These are phyloP conservation scores for Rhabdophis nuchalis DNA, from an alignment of 2,797 vertebrate genomes.

Conservation along the genomic window DNA sequence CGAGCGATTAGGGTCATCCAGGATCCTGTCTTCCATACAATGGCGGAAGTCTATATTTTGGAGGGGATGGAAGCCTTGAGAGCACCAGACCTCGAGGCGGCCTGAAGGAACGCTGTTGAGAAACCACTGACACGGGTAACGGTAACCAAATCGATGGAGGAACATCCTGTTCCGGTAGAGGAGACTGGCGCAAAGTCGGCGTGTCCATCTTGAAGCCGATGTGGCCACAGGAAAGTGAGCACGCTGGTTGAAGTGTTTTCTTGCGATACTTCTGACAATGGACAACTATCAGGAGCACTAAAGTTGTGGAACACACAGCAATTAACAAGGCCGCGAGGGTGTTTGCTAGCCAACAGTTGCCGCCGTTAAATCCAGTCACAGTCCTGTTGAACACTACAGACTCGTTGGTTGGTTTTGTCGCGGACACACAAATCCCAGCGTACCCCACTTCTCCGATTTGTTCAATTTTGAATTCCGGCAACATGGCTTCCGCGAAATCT, in stretches of 20 bases:
- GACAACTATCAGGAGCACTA: conserved; percentile 1
- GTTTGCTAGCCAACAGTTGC: neutral
- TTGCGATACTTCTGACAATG: conserved; percentile 34
- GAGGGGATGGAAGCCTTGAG: conserved; percentile 7
- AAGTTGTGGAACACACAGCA: conserved; percentile 43
- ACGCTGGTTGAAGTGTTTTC: neutral
- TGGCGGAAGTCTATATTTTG: conserved; percentile 51
- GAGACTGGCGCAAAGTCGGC: conserved; percentile 40
- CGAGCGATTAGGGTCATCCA: neutral
- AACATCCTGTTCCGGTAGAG: conserved; percentile 34
- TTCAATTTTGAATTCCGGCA: conserved; percentile 64
- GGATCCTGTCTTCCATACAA: accelerated
- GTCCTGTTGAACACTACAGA: neutral
- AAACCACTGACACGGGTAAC: neutral
- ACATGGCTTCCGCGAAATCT: conserved; percentile 58
- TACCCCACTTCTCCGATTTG: conserved; percentile 47
- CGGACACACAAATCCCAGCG: conserved; percentile 31
- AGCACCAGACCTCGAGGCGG: neutral
- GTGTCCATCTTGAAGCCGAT: conserved; percentile 36
- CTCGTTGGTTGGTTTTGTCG: accelerated
- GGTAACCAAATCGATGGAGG: conserved; percentile 28
- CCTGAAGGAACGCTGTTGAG: neutral
- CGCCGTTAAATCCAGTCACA: accelerated
- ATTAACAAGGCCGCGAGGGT: conserved; percentile 37
- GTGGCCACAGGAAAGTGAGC: neutral